Percentiles rank a stretch among this genome's conserved stretches.
Conservation (phyloP, 2,888 invertebrate species). For the Euzophera pinguis region DNA sequence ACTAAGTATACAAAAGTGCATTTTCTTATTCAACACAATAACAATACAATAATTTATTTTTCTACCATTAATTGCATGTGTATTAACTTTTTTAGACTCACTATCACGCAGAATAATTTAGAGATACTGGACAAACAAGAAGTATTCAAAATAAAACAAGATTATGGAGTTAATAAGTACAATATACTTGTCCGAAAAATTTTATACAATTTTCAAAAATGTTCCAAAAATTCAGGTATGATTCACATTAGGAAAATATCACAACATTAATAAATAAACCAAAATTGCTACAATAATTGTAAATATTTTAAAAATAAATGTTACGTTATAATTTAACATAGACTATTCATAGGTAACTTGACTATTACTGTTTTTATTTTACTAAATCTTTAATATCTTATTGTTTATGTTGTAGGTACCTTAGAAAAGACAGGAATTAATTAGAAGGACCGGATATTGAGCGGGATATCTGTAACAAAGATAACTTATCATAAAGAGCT, state of each 20-base stretch:
- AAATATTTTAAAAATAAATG: constrained; percentile 70
- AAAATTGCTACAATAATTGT: constrained; percentile 70
- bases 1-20: not conserved
- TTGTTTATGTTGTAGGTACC: constrained; percentile 40
- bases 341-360: constrained; percentile 46
- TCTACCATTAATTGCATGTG: too few species aligned
- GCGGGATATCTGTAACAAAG: constrained; percentile 34
- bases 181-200: constrained; percentile 72
- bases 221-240: constrained; percentile 68
- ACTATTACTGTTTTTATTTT: constrained; percentile 42
- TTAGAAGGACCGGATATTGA: constrained; percentile 25
- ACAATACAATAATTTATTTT: too few species aligned
- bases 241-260: constrained; percentile 73
- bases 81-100: too few species aligned
- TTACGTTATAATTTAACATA: constrained; percentile 63
- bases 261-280: constrained; percentile 71
- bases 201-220: constrained; percentile 69
- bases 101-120: too few species aligned
- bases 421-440: constrained; percentile 32
- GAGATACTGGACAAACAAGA: too few species aligned
- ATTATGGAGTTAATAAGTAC: constrained; percentile 47
- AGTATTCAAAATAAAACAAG: constrained; percentile 30
- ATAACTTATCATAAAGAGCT: not conserved
- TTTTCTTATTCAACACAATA: not conserved
- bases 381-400: constrained; percentile 48